Evolutionary conservation across 2,888 invertebrate genomes (phyloP).

Genomic region (Unio pictorum): DNA sequence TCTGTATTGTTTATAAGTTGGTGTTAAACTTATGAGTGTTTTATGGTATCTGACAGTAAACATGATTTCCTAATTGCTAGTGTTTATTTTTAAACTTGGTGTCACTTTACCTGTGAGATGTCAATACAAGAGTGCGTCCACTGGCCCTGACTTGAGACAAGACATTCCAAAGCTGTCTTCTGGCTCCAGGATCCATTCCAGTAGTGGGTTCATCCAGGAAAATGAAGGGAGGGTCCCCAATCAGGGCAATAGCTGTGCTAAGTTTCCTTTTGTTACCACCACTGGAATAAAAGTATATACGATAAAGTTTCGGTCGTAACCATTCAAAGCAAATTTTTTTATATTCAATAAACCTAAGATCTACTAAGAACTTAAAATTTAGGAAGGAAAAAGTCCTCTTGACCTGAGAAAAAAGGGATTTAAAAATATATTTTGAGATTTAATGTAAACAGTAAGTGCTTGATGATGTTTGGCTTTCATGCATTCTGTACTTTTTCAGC

Average conservation of each 20-base stretch:
- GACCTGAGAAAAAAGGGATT: neutral
- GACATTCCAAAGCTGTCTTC: constrained; percentile 83
- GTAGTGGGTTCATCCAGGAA: constrained; percentile 69
- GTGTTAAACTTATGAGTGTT: no score
- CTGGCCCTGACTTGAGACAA: constrained; percentile 74
- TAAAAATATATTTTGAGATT: neutral
- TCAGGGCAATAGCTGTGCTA: constrained; percentile 64
- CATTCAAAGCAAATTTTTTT: neutral
- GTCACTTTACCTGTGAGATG: constrained; percentile 75
- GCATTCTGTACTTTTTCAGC: no score
- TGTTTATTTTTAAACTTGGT: no score
- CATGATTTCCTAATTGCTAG: no score
- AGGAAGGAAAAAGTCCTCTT: neutral
- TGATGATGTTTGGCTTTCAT: no score
- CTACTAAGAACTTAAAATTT: neutral
- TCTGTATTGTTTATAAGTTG: no score
- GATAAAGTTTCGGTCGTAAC: neutral
- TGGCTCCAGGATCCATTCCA: constrained; percentile 86
- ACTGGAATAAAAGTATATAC: constrained; percentile 26
- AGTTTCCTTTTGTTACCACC: constrained; percentile 68
- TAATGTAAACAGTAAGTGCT: neutral
- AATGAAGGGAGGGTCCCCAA: constrained; percentile 66
- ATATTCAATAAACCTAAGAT: neutral
- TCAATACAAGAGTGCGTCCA: constrained; percentile 84
- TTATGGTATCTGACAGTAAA: no score